Percentiles rank a stretch among this genome's conserved stretches.
Evolutionary conservation across 2,797 vertebrate species (phyloP).

Genomic region (Cirrhinus mrigala): DNA sequence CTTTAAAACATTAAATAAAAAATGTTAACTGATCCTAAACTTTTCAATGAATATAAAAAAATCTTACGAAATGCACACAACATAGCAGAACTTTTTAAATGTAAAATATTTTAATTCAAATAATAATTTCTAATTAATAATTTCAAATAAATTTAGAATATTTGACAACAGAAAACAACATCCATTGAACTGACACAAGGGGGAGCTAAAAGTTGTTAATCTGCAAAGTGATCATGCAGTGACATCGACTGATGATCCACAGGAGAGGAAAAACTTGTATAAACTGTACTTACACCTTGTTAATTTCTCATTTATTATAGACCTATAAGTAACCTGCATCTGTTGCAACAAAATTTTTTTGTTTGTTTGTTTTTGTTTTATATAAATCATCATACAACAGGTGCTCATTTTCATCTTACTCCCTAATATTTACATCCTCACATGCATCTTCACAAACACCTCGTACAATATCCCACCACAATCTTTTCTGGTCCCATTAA

Average conservation of each 20-base stretch:
- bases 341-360: background rate
- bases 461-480: background rate
- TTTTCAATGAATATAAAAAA: background rate
- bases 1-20: background rate
- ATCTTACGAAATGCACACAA: background rate
- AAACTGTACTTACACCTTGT: background rate
- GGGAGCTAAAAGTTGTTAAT: slow-evolving; percentile 1
- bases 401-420: background rate
- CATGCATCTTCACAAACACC: background rate
- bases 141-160: background rate
- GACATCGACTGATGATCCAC: background rate
- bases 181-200: background rate
- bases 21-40: background rate
- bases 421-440: slow-evolving; percentile 2
- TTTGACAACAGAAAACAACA: background rate
- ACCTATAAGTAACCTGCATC: background rate
- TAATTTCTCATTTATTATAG: background rate
- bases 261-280: background rate
- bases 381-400: background rate
- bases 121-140: background rate
- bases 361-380: background rate
- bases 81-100: background rate
- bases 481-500: background rate
- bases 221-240: background rate
- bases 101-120: background rate